phyloP scores from a whole-genome alignment of 2,888 invertebrate species.

The Leucoptera coffeella region DNA sequence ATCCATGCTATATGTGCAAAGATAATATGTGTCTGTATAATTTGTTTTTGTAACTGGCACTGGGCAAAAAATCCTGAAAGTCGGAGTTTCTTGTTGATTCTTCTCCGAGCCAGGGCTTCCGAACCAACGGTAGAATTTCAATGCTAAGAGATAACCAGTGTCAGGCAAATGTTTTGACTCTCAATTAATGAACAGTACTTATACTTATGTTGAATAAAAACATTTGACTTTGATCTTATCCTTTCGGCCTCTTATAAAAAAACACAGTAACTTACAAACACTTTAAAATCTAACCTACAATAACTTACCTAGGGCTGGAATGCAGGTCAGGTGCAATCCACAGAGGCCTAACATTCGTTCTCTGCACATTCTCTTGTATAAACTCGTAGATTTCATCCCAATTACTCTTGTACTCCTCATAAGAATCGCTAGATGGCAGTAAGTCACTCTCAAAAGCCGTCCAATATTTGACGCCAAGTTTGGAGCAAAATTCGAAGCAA shows the following conservation, averaged over 20 bases:
- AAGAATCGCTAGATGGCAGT: conserved; percentile 43
- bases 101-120: too few species aligned
- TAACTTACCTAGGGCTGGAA: conserved; percentile 43
- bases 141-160: too few species aligned
- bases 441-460: conserved; percentile 59
- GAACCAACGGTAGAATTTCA: too few species aligned
- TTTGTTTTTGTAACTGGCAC: too few species aligned
- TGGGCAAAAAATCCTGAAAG: too few species aligned
- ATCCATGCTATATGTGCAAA: too few species aligned
- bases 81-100: too few species aligned
- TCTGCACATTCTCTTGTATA: conserved; percentile 45
- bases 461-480: conserved; percentile 45
- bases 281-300: background rate
- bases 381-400: conserved; percentile 56
- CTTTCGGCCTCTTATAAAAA: background rate
- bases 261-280: background rate
- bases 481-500: conserved; percentile 56
- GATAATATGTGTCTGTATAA: too few species aligned
- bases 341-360: conserved; percentile 50
- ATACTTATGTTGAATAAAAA: too few species aligned
- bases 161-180: too few species aligned
- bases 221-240: too few species aligned
- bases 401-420: conserved; percentile 47
- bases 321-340: conserved; percentile 62
- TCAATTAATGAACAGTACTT: too few species aligned